Evolutionary conservation across 2,797 vertebrate species (phyloP), one percentile per base, ranked within the genome.

Genomic region (Takifugu rubripes): DNA sequence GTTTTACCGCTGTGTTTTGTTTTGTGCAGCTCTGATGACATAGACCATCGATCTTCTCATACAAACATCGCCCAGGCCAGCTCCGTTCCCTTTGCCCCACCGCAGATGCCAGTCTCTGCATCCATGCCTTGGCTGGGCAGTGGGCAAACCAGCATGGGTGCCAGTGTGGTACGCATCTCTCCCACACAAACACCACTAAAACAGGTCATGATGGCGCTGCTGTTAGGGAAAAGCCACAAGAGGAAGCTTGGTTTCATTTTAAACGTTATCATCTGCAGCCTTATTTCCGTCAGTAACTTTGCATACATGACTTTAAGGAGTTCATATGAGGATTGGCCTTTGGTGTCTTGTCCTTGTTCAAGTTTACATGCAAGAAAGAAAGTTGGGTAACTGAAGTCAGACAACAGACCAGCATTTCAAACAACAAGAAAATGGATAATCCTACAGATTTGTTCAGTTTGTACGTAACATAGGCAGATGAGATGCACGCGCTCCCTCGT

Each of bases 61-160:
- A 95, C 94, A 57, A 95, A 96, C 21, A 93, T 97, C 1, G 92
- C 94, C 59, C 95, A 98, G 70, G 80, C 94, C 3, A 90, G 90
- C 65, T 66, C 92, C 0, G 75, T 85, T 0, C 83, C 94, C 0
- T 94, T 95, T 59, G 87, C 93, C 10, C 85, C 92, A 1, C 90
- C 74, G 1, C 95, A 95, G 66, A 94, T 93, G 65, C 87, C 92
- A 0, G 93, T 94, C 1, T 94, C 94, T 15, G 89, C 94, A 0
- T 96, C 97, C 24, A 94, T 98, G 94, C 97, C 97, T 0, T 99
- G 97, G 97, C 84, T 99, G 1, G 97, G 97, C 80, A 97, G 92
- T 0, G 97, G 97, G 12, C 96, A 98, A 69, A 99, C 97, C 17
- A 98, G 94, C 90, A 96, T 95, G 55, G 97, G 97, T 45, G 96